phyloP scores from a whole-genome alignment of 2,888 invertebrate species.

The Ramazzottius varieornatus region DNA sequence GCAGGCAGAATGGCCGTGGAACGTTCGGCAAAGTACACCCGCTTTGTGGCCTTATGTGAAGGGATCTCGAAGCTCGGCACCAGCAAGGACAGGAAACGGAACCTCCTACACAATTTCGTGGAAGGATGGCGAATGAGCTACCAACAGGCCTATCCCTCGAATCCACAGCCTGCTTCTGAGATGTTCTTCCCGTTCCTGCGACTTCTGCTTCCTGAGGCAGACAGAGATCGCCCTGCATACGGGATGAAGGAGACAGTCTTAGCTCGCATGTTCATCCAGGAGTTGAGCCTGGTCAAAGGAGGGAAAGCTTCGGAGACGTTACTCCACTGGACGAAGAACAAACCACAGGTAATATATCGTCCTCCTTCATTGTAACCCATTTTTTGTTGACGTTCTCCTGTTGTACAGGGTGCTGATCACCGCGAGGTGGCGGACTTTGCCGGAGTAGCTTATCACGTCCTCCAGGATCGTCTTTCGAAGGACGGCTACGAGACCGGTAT shows the following conservation, averaged over 20 bases:
- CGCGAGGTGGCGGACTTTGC: slow-evolving; percentile 41
- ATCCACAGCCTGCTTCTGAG: neutral
- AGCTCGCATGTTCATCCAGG: slow-evolving; percentile 2
- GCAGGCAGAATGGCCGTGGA: no score
- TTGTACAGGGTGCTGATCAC: no score
- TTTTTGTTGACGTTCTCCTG: no score
- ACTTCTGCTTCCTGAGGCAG: slow-evolving; percentile 46
- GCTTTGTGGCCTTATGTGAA: no score
- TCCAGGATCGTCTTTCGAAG: slow-evolving; percentile 29
- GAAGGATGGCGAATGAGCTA: neutral
- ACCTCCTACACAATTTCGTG: no score
- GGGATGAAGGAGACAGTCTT: slow-evolving; percentile 41
- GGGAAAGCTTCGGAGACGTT: neutral
- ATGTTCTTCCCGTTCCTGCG: slow-evolving; percentile 42
- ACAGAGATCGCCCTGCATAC: slow-evolving; percentile 50
- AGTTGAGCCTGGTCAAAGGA: slow-evolving; percentile 4
- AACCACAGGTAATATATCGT: neutral
- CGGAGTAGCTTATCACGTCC: slow-evolving; percentile 42
- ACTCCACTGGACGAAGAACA: slow-evolving; percentile 3
- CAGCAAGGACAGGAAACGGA: no score
- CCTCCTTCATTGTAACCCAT: no score
- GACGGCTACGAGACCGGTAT: slow-evolving; percentile 32
- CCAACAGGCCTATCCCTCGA: neutral
- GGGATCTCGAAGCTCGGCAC: no score
- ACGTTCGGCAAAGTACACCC: no score